Conservation (phyloP, 2,113 vertebrate genomes). For the Proteles cristata region DNA sequence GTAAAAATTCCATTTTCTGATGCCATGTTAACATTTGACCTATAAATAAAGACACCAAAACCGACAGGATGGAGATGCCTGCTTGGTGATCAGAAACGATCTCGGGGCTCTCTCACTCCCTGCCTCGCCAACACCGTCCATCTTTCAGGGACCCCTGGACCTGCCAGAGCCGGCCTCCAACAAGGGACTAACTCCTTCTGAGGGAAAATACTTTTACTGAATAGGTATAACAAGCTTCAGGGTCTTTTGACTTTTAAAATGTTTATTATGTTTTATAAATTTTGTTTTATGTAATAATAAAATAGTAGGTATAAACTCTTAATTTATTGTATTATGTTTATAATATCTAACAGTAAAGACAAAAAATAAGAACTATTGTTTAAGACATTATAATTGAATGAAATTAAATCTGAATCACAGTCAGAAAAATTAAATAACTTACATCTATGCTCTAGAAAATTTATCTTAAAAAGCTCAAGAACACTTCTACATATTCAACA, state of each 20-base stretch:
- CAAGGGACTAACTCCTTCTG: background rate
- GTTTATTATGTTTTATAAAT: background rate
- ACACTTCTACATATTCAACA: background rate
- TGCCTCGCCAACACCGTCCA: no score
- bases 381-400: background rate
- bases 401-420: background rate
- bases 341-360: background rate
- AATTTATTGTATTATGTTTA: background rate
- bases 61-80: no score
- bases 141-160: no score
- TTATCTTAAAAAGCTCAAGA: background rate
- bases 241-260: background rate
- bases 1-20: no score
- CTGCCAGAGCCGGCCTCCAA: no score
- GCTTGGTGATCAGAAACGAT: no score
- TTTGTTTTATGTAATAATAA: background rate
- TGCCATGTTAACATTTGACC: no score
- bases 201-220: background rate
- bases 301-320: background rate
- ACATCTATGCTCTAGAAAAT: background rate
- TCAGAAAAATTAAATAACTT: constrained; percentile 14
- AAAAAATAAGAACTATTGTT: background rate
- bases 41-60: no score
- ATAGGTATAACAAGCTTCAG: background rate
- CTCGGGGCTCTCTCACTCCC: no score